These are phyloP conservation scores for Leptura quadrifasciata DNA, from an alignment of 2,888 invertebrate species.

Conservation along the genomic window DNA sequence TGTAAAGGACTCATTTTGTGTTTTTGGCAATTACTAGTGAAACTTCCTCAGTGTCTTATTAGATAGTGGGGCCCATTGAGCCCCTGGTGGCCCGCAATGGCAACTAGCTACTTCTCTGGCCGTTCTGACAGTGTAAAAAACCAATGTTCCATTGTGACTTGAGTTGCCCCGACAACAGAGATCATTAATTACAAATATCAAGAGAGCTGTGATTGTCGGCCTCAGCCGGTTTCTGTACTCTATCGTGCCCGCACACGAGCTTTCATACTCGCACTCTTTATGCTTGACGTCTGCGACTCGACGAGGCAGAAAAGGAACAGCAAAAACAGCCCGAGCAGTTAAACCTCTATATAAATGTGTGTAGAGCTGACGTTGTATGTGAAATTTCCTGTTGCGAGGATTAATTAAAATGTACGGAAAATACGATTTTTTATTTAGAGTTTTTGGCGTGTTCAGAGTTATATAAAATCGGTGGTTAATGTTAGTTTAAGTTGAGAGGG, in stretches of 20 bases:
- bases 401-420: slow-evolving; percentile 33
- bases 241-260: slow-evolving; percentile 19
- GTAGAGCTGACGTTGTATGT: slow-evolving; percentile 5
- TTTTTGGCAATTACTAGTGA: too few relatives aligned
- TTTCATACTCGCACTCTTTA: slow-evolving; percentile 32
- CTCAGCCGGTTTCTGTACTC: slow-evolving; percentile 39
- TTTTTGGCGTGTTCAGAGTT: background rate
- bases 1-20: too few relatives aligned
- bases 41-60: too few relatives aligned
- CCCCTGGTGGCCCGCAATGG: background rate
- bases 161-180: slow-evolving; percentile 44
- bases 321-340: slow-evolving; percentile 40
- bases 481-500: background rate
- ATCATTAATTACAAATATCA: slow-evolving; percentile 51
- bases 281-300: slow-evolving; percentile 21
- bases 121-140: slow-evolving; percentile 29
- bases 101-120: slow-evolving; percentile 31
- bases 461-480: background rate
- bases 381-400: slow-evolving; percentile 28
- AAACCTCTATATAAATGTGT: slow-evolving; percentile 33
- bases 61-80: background rate
- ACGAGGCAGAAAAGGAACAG: slow-evolving; percentile 36
- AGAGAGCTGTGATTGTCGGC: slow-evolving; percentile 49
- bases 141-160: slow-evolving; percentile 44
- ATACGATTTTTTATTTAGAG: slow-evolving; percentile 21